Base-by-base conservation (phyloP, 2,113 vertebrate species). In the Macrotis lagotis region DNA sequence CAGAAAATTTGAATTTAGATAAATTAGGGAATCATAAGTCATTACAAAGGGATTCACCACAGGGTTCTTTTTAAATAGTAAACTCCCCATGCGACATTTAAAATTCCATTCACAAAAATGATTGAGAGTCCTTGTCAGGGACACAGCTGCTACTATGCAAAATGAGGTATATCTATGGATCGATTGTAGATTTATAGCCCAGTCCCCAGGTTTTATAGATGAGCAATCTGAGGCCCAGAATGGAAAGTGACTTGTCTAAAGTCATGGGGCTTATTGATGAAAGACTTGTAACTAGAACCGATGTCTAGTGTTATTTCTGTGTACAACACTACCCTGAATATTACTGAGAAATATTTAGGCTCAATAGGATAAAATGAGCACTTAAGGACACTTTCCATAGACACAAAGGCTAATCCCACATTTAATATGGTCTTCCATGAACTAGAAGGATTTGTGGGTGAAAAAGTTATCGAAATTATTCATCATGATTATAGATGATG, bases 231-330 rank as follows among this genome's bases (percentile, higher is more conserved):
- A 83, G 66, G 16, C 66, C n/a, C 66, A 24, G 19, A 83, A 7
- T 83, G 5, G 37, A n/a, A 83, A 83, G n/a, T 44, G n/a, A 83
- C 37, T 83, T 44, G 66, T 83, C n/a, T 83, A 44, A 83, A 83
- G 66, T 83, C n/a, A 83, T n/a, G 8, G 66, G 19, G 66, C n/a
- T 83, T 96, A 96, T 50, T 90, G 95, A 91, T 93, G 24, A 0
- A 28, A 95, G 48, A 59, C 53, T 94, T 22, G 48, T 66, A 51
- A 66, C 90, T 59, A 92, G 95, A 88, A 94, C 74, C 95, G 92
- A 53, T 37, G 47, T 0, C 51, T 51, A 96, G 52, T 66, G 25
- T 97, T 96, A 97, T 94, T 97, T 98, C 96, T 91, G 92, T 10
- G 51, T 24, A 88, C 96, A 28, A 55, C 55, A 48, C n/a, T 50